Base-by-base conservation (phyloP, 2,113 vertebrate genomes). In the Mohoua ochrocephala region DNA sequence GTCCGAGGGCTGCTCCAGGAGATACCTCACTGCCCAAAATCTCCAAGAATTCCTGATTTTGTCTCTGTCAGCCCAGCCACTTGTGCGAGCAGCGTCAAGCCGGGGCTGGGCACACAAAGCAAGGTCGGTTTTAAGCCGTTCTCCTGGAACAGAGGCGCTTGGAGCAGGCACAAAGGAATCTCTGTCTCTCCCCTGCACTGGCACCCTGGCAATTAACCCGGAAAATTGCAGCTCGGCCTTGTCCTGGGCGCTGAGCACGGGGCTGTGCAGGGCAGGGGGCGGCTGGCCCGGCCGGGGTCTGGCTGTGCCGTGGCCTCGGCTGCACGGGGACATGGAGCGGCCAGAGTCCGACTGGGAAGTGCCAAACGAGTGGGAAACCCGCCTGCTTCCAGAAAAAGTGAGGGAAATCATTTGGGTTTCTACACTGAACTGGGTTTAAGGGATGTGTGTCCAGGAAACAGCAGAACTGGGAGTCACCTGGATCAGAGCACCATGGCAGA, bases 141-240 rank as follows among this genome's bases (percentile, higher is more conserved):
- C 95, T 97, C 84, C 84, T 95, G 95, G 95, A 95, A 95, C 89
- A 44, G 93, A 71, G 28, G 88, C 87, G 65, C 56, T 91, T 49
- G 90, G 93, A 94, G 86, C 69, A 3, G 0, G 90, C 95, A 98
- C 98, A 98, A 97, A 97, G 97, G 33, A 19, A 77, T 49, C 93
- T 97, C 92, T 98, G 97, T 98, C 78, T 93, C 75, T 75, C 39
- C 52, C 74, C 59, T 95, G 57, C 20, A 0, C 81, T 93, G 97
- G 95, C 90, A 97, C 84, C 96, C 93, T 61, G 87, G 92, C 95
- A 91, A 81, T 96, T 97, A 97, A 97, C 94, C 94, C 97, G 77
- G 96, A 91, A 83, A 78, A 84, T 28, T 10, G 15, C 85, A 93
- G 87, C 57, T 33, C 45, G 87, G 82, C 97, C 97, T 91, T 16